Percentiles rank a stretch among this genome's conserved stretches.
phyloP scores from a whole-genome alignment of 92 coral and sea anemone species.

The Paramuricea clavata region DNA sequence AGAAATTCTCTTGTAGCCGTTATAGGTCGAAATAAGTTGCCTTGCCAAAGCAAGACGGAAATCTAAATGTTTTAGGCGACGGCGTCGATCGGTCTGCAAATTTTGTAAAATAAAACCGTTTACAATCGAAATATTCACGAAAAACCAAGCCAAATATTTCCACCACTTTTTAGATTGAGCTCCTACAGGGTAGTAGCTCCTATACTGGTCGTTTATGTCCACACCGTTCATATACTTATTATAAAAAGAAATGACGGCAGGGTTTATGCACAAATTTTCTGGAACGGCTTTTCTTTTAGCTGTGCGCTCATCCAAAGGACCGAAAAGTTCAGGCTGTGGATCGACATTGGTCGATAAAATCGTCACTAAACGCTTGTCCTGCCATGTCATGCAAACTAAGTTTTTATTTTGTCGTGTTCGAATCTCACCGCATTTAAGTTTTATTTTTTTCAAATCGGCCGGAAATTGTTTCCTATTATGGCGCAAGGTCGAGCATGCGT shows the following conservation, averaged over 20 bases:
- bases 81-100: conserved; percentile 23
- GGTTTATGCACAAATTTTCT: not conserved
- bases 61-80: conserved; percentile 57
- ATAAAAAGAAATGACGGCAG: not conserved
- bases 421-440: conserved; percentile 51
- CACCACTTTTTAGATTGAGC: conserved; percentile 62
- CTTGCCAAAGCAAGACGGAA: conserved; percentile 61
- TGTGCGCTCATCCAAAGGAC: not conserved
- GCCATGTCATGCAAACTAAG: conserved; percentile 54
- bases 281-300: not conserved
- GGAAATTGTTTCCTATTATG: conserved; percentile 33
- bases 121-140: conserved; percentile 45
- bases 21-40: conserved; percentile 55
- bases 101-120: conserved; percentile 54
- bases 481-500: conserved; percentile 52
- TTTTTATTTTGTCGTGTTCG: conserved; percentile 41
- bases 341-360: conserved; percentile 26
- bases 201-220: conserved; percentile 3
- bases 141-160: conserved; percentile 53
- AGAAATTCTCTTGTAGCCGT: not conserved
- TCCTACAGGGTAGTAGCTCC: conserved; percentile 40
- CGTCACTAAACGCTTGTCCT: conserved; percentile 56
- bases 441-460: not conserved
- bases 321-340: not conserved
- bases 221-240: not conserved